A percentile compares a stretch with the other conserved stretches of the same genome.
These are phyloP conservation scores for Drosophila lini DNA, from an alignment of 1,140 invertebrate genomes.

Conservation along the genomic window DNA sequence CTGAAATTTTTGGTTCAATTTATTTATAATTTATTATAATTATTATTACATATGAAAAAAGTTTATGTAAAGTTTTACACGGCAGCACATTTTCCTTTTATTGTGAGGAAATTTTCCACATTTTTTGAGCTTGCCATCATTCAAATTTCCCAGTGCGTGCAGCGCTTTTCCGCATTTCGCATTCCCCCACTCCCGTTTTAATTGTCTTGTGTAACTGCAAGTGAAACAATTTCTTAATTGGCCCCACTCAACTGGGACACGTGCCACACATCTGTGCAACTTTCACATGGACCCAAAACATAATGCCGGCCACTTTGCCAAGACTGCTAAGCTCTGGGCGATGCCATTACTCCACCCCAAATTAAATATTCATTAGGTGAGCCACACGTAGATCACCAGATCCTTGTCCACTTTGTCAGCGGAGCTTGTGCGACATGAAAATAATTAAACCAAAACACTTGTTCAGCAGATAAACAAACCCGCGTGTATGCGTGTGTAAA, in stretches of 20 bases:
- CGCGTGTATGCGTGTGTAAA: constrained; percentile 17
- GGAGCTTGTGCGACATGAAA: constrained; percentile 68
- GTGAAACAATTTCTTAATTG: constrained; percentile 70
- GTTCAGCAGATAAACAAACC: constrained; percentile 42
- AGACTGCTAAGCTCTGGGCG: constrained; percentile 6
- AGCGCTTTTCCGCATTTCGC: constrained; percentile 12
- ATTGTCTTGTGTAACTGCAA: constrained; percentile 53
- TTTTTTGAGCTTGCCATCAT: constrained; percentile 33
- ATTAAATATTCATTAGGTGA: constrained; percentile 63
- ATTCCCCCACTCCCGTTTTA: constrained; percentile 21
- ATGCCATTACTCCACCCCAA: constrained; percentile 46
- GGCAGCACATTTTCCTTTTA: constrained; percentile 2
- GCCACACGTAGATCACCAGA: constrained; percentile 47
- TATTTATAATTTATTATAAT: background rate
- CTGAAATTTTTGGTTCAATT: background rate
- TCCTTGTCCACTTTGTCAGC: constrained; percentile 78
- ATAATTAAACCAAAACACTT: constrained; percentile 77
- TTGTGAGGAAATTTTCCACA: constrained; percentile 25
- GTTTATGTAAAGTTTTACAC: background rate
- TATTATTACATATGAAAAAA: background rate
- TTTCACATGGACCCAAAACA: constrained; percentile 42
- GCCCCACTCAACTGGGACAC: constrained; percentile 53
- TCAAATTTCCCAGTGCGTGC: constrained; percentile 57
- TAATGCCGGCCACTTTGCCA: constrained; percentile 5
- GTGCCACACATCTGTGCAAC: constrained; percentile 59